Evolutionary conservation across 1,140 invertebrate species (phyloP), one percentile per base, ranked within the genome.

Genomic region (Pogonomyrmex barbatus): DNA sequence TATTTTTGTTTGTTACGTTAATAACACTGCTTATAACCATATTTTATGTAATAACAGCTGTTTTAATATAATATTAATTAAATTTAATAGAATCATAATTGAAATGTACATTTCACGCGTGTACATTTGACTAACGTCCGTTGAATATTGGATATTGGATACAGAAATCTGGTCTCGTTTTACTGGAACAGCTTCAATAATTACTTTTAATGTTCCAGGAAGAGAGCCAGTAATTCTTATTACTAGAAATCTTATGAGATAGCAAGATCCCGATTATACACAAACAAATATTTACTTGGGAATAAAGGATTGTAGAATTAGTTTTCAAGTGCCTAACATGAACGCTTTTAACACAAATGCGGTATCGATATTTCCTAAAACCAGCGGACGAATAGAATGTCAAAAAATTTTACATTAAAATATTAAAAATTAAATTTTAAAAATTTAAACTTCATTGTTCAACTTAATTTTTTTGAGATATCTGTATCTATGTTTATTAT

Each of bases 171-270:
- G n/a, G 76, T 79, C 52, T 60, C 47, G 42, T 68, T 30, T 39
- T 39, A 79, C 76, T 73, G 82, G 70, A 76, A 78, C 82, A 78
- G 60, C 60, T 85, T 67, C 73, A 85, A 85, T 85, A 85, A 85
- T 78, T 78, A 86, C 33, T 86, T 81, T 86, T 79, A 86, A 86
- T 86, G 84, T 86, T 86, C 75, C 84, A 86, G 84, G 76, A 86
- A 78, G 65, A 68, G 65, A 50, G 63, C 76, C 50, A 50, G 45
- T 86, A 81, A 9, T 68, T 81, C 75, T 85, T 47, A 14, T 77
- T 85, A 78, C 60, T 78, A 85, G 42, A 65, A 60, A 85, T 85
- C 36, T 77, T 77, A 65, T 56, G 83, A 83, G 54, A 71, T 82
- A 71, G 42, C 67, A 82, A 73, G 67, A 75, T 82, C 67, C 54